A percentile compares a stretch with the other conserved stretches of the same genome.
Conservation (phyloP, 2,888 invertebrate species). For the Agrochola litura region DNA sequence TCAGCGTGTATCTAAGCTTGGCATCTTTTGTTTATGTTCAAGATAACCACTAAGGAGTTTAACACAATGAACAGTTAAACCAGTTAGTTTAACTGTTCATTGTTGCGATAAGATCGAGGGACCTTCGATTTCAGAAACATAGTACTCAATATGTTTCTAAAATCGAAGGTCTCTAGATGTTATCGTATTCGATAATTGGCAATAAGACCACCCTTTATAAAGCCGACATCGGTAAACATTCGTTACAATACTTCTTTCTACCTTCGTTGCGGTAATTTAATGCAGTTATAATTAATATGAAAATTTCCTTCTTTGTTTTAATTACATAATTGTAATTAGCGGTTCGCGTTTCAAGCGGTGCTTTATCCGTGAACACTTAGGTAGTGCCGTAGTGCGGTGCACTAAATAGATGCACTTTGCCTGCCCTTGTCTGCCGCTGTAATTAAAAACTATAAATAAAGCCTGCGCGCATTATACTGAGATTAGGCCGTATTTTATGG, state of each 20-base stretch:
- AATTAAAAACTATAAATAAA: slow-evolving; percentile 64
- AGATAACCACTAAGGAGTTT: neutral
- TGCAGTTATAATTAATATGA: slow-evolving; percentile 40
- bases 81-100: neutral
- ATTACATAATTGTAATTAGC: slow-evolving; percentile 49
- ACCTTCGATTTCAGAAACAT: neutral
- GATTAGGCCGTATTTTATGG: slow-evolving; percentile 49
- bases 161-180: neutral
- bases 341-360: slow-evolving; percentile 54
- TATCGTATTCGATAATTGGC: neutral
- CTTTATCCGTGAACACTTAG: slow-evolving; percentile 19
- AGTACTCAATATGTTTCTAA: neutral
- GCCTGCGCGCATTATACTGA: slow-evolving; percentile 33
- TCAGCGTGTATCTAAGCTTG: neutral
- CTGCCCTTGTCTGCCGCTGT: slow-evolving; percentile 41
- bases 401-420: slow-evolving; percentile 42
- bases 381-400: slow-evolving; percentile 7
- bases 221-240: neutral
- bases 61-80: neutral
- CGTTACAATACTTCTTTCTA: neutral
- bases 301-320: slow-evolving; percentile 35
- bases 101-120: neutral
- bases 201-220: neutral
- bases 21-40: neutral
- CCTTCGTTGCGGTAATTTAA: neutral